A percentile compares a stretch with the other conserved stretches of the same genome.
phyloP scores from a whole-genome alignment of 2,113 vertebrate genomes.

The Rallus limicola region DNA sequence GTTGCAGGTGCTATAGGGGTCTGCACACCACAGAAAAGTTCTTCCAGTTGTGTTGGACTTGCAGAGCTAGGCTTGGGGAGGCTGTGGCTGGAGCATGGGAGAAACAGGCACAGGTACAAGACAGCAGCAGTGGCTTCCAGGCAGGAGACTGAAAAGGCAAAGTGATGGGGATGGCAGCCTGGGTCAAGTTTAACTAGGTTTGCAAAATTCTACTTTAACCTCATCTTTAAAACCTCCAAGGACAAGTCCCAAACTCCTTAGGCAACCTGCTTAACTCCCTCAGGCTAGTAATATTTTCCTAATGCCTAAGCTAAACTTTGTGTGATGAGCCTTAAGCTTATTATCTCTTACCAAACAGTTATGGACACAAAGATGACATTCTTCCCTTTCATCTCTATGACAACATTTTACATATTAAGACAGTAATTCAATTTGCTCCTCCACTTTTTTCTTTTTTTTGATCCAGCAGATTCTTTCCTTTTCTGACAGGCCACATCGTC shows the following conservation, averaged over 20 bases:
- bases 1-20: background rate
- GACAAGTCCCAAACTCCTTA: background rate
- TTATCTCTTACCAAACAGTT: background rate
- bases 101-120: background rate
- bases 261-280: background rate
- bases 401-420: accelerated
- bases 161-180: background rate
- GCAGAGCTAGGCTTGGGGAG: background rate
- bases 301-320: background rate
- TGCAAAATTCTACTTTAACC: background rate
- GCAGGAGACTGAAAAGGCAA: background rate
- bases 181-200: accelerated
- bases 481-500: background rate
- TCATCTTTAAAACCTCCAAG: background rate
- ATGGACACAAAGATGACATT: background rate
- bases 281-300: background rate
- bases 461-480: background rate
- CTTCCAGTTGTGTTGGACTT: background rate
- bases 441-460: background rate
- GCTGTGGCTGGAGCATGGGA: background rate
- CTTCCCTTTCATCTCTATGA: background rate
- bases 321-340: background rate
- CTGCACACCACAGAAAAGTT: background rate
- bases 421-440: background rate
- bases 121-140: background rate